Evolutionary conservation across 2,797 vertebrate species (phyloP).

Genomic region (Melanotaenia parkinsoni): DNA sequence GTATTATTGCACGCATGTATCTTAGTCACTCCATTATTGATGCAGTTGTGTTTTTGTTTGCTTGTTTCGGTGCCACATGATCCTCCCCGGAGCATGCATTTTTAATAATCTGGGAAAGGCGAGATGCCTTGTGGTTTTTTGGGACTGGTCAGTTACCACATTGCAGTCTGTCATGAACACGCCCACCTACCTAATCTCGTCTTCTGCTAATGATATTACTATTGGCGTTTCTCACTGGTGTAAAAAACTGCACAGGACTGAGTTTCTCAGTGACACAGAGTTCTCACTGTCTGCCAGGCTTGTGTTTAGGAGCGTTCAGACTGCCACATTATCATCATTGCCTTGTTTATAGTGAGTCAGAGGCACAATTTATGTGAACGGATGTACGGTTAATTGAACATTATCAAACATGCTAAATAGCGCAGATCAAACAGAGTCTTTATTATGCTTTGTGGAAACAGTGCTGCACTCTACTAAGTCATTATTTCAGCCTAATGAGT

Average conservation of each 20-base stretch:
- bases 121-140: constrained; percentile 61
- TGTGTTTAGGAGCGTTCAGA: constrained; percentile 9
- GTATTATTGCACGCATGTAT: constrained; percentile 28
- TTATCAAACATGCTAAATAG: neutral
- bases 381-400: constrained; percentile 7
- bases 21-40: constrained; percentile 74
- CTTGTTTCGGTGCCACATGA: constrained; percentile 76
- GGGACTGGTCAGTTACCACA: constrained; percentile 45
- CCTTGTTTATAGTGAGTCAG: constrained; percentile 30
- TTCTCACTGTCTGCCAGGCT: constrained; percentile 52
- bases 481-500: constrained; percentile 60
- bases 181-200: constrained; percentile 36
- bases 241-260: constrained; percentile 24
- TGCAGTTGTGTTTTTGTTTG: constrained; percentile 75
- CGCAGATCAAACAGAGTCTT: constrained; percentile 31
- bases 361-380: constrained; percentile 17
- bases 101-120: constrained; percentile 78
- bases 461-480: constrained; percentile 47
- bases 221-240: constrained; percentile 41
- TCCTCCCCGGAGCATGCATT: constrained; percentile 71
- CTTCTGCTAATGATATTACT: constrained; percentile 48
- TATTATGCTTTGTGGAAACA: constrained; percentile 28
- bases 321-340: constrained; percentile 24
- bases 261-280: constrained; percentile 48
- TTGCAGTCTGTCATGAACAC: constrained; percentile 31